These are phyloP conservation scores for Plebejus melissa DNA, from an alignment of 2,888 invertebrate species.

Conservation along the genomic window DNA sequence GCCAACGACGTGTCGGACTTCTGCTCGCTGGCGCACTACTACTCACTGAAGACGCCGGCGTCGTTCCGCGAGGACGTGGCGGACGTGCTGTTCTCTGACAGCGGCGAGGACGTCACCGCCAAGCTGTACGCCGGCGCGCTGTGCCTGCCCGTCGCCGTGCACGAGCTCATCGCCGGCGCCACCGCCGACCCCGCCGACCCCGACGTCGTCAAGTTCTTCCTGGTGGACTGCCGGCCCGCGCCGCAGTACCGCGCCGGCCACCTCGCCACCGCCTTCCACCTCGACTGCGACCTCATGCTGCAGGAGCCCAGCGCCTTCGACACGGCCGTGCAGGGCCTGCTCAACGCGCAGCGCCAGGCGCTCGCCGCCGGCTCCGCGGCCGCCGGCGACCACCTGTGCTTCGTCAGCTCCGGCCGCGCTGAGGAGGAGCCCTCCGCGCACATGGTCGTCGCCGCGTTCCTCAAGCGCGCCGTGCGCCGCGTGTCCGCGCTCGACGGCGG, in stretches of 20 bases:
- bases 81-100: constrained; percentile 58
- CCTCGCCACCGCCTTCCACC: constrained; percentile 97
- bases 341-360: constrained; percentile 93
- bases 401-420: constrained; percentile 94
- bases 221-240: constrained; percentile 97
- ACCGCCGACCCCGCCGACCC: constrained; percentile 55
- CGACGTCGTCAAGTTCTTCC: constrained; percentile 91
- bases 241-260: constrained; percentile 99
- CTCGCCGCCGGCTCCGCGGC: constrained; percentile 91
- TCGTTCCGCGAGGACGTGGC: constrained; percentile 92
- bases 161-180: constrained; percentile 22
- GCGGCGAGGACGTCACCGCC: constrained; percentile 25
- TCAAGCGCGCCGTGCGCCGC: constrained; percentile 95
- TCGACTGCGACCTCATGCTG: constrained; percentile 98
- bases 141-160: constrained; percentile 26
- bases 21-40: constrained; percentile 97
- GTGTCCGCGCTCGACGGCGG: constrained; percentile 96
- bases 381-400: constrained; percentile 93
- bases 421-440: constrained; percentile 97
- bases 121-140: constrained; percentile 24
- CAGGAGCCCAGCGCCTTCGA: constrained; percentile 97
- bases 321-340: constrained; percentile 94
- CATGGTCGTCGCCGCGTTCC: constrained; percentile 98
- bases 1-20: constrained; percentile 98
- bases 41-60: constrained; percentile 93